Base-by-base conservation (phyloP, 2,797 vertebrate genomes). In the Strix occidentalis region DNA sequence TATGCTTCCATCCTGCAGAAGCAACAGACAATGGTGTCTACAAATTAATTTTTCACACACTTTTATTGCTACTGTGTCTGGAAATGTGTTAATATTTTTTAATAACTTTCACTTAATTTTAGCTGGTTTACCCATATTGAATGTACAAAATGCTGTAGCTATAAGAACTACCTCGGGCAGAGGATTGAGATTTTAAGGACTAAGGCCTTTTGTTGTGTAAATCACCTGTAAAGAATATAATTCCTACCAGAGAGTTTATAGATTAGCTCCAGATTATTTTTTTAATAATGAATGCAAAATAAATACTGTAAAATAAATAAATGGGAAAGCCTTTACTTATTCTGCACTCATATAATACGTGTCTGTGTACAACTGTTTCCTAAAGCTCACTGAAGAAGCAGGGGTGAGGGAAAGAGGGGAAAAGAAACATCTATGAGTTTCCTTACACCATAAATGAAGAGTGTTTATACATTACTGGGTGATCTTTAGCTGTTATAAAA, bases 71-170 rank as follows among this genome's bases (percentile, higher is more conserved):
- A 50, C 76, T 84, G 15, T 53, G 16, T 84, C 78, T 93, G 74
- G 57, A 96, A 96, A 90, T 89, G 50, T 82, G 69, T 70, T 89
- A 87, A 95, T 87, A 74, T 84, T 93, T 95, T 92, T 91, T 25
- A 94, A 79, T 69, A 88, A 64, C 29, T 78, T 85, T 70, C 35
- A 78, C 57, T 97, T 94, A 90, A 89, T 95, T 77, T 94, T 88
- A 84, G 66, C 45, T 50, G 26, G 11, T 66, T 95, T 65, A 72
- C 11, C 29, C 25, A 60, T 60, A 64, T 9, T 76, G 39, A 81
- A 89, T 31, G 24, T 66, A 45, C 21, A 85, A 95, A 90, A 78
- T 83, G 39, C 7, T 28, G 29, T 79, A 71, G 57, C 43, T 48
- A n/a, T 68, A 76, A 90, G 61, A 95, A 89, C 26, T 64, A 64